Percentiles rank a stretch among this genome's conserved stretches.
Evolutionary conservation across 2,888 invertebrate species (phyloP).

Genomic region (Byasa hedistus): DNA sequence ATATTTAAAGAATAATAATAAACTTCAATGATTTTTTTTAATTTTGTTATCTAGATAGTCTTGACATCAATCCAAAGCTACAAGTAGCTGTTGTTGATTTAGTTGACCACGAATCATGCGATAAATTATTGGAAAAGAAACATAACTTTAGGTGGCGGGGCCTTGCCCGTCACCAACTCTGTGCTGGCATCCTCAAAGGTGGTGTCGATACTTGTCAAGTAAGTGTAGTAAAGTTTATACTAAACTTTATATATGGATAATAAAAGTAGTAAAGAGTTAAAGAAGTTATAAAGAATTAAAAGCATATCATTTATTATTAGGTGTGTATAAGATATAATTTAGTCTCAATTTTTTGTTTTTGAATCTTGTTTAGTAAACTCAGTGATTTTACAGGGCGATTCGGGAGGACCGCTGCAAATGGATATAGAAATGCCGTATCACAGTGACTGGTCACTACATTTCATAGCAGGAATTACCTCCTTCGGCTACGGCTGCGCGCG

Average conservation of each 20-base stretch:
- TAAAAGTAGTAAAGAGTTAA: neutral
- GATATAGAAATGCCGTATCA: conserved; percentile 9
- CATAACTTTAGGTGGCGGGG: conserved; percentile 17
- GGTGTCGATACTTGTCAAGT: conserved; percentile 39
- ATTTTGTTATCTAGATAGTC: conserved; percentile 11
- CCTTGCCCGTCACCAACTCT: conserved; percentile 33
- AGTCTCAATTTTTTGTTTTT: too few relatives aligned
- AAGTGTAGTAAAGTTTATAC: neutral
- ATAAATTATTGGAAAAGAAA: conserved; percentile 6
- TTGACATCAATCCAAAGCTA: conserved; percentile 11
- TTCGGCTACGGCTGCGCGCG: too few relatives aligned
- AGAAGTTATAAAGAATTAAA: too few relatives aligned
- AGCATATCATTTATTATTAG: too few relatives aligned
- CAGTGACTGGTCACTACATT: conserved; percentile 9
- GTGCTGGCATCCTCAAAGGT: conserved; percentile 37
- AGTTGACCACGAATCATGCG: conserved; percentile 1
- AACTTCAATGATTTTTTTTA: too few relatives aligned
- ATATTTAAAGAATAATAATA: too few relatives aligned
- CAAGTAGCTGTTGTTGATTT: conserved; percentile 20
- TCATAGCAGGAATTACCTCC: too few relatives aligned
- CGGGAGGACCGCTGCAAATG: conserved; percentile 37
- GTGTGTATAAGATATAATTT: too few relatives aligned
- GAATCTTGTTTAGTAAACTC: too few relatives aligned
- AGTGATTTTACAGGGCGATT: conserved; percentile 31
- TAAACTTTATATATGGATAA: too few relatives aligned